These are phyloP conservation scores for Rhaphigaster nebulosa DNA, from an alignment of 2,888 invertebrate species.

Conservation along the genomic window DNA sequence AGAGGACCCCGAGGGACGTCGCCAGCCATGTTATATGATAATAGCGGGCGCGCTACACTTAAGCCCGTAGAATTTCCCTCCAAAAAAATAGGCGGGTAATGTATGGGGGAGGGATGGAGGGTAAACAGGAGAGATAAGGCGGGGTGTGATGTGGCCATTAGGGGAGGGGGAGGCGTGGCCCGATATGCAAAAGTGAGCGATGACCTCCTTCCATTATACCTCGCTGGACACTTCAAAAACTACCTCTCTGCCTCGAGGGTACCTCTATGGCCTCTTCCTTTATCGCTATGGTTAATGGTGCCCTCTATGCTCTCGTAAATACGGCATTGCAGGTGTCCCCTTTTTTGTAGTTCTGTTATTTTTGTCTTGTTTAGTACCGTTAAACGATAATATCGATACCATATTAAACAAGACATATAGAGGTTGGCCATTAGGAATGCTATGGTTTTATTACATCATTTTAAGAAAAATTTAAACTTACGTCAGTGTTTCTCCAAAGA, in stretches of 20 bases:
- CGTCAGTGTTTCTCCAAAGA: no score
- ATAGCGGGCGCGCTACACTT: conserved; percentile 22
- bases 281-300: conserved; percentile 28
- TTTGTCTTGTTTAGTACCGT: not conserved
- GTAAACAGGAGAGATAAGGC: conserved; percentile 39
- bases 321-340: conserved; percentile 41
- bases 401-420: no score
- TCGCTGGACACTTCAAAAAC: conserved; percentile 47
- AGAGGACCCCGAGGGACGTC: conserved; percentile 24
- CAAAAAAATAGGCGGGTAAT: conserved; percentile 39
- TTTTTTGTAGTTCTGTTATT: not conserved
- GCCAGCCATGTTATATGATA: conserved; percentile 37
- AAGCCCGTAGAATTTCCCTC: conserved; percentile 15
- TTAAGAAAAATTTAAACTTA: no score
- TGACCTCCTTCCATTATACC: conserved; percentile 57
- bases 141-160: conserved; percentile 47
- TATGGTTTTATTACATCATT: no score
- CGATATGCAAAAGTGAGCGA: conserved; percentile 58
- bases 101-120: conserved; percentile 31
- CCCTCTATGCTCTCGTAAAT: conserved; percentile 24
- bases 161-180: conserved; percentile 47
- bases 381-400: no score
- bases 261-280: conserved; percentile 20
- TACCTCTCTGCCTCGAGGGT: conserved; percentile 37
- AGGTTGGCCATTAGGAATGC: no score